Base-by-base conservation (phyloP, 2,888 invertebrate genomes). In the Drepanosiphum platanoidis region DNA sequence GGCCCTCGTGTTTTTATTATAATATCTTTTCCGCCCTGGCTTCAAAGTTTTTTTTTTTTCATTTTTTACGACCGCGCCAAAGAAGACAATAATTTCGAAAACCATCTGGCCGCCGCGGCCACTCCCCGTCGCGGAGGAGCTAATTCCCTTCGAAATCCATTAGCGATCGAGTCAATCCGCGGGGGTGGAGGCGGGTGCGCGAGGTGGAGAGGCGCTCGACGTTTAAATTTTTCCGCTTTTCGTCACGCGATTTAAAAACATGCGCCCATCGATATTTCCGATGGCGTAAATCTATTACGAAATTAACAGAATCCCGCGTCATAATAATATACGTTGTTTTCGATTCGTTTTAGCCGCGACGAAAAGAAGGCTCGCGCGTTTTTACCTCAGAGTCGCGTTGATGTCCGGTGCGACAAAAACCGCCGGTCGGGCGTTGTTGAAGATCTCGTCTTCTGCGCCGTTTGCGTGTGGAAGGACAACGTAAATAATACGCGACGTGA, bases 11-110 rank as follows among this genome's bases (percentile, higher is more conserved):
- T 78, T 78, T 78, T 78, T 78, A 42, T 78, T 39, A 61, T 78
- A 22, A 61, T 77, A 61, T 78, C n/a, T 61, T 61, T 58, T 58
- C 18, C 18, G 52, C 52, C 18, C 36, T 4, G 61, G 58, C 61
- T 77, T 61, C 27, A 61, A 75, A 75, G 52, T 77, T 77, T 58
- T n/a, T n/a, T n/a, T n/a, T n/a, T n/a, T n/a, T n/a, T n/a, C n/a
- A n/a, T n/a, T n/a, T 30, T 78, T 64, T 78, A 58, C 75, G 75
- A 58, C 58, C 75, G 27, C 58, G 52, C n/a, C 13, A 61, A 61
- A 27, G 32, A 74, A 52, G 58, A 74, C 74, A 34, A 58, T 34
- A 75, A 52, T 61, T n/a, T 36, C 36, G 77, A 34, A 75, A 61
- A 61, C 61, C 61, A 61, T 27, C 61, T 27, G n/a, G 61, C n/a